phyloP scores from a whole-genome alignment of 1,140 invertebrate genomes.

The Brachionus koreanus region DNA sequence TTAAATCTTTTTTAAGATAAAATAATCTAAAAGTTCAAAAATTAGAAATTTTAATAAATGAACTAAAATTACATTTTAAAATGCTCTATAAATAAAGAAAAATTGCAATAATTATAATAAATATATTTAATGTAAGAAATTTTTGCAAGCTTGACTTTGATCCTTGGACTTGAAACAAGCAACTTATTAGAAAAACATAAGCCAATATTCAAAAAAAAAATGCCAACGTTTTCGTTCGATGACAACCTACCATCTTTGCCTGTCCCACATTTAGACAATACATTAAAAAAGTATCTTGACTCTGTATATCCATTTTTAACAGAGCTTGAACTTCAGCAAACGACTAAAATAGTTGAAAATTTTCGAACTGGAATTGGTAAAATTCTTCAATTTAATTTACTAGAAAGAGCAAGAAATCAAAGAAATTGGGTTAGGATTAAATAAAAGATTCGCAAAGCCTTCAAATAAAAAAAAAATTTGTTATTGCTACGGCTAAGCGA shows the following conservation, averaged over 20 bases:
- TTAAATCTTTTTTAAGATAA: too few relatives aligned
- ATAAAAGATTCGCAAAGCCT: not conserved
- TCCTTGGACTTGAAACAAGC: not conserved
- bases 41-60: not conserved
- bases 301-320: conserved; percentile 54
- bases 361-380: conserved; percentile 56
- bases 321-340: conserved; percentile 53
- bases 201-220: not conserved
- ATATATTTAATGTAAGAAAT: not conserved
- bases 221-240: conserved; percentile 52
- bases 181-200: not conserved
- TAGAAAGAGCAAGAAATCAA: conserved; percentile 49
- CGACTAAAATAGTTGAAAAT: conserved; percentile 53
- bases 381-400: conserved; percentile 52
- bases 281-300: conserved; percentile 56
- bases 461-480: not conserved
- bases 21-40: not conserved
- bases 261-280: conserved; percentile 52
- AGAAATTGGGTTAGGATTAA: conserved; percentile 56
- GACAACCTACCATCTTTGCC: conserved; percentile 51
- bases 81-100: not conserved
- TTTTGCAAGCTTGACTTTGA: not conserved
- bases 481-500: not conserved
- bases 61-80: not conserved
- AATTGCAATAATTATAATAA: not conserved